A percentile compares a stretch with the other conserved stretches of the same genome.
phyloP scores from a whole-genome alignment of 53 echinoderm and acorn worm genomes.

The Luidia sarsii region DNA sequence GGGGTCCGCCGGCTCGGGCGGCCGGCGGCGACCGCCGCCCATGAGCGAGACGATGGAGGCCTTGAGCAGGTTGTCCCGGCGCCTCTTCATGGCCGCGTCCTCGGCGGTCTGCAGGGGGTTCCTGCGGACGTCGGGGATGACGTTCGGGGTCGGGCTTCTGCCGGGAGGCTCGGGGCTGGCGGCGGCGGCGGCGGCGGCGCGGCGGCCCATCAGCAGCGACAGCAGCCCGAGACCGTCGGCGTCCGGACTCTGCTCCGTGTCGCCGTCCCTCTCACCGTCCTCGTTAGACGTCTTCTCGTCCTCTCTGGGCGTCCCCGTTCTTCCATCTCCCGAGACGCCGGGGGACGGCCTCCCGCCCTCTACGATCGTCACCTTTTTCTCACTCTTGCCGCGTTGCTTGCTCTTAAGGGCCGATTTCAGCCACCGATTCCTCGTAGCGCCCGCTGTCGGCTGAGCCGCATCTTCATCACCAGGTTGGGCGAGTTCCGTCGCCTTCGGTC shows the following conservation, averaged over 20 bases:
- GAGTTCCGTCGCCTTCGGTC: background rate
- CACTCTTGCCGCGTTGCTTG: background rate
- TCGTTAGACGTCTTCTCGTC: background rate
- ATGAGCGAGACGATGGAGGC: conserved; percentile 64
- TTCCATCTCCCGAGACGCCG: too few species aligned
- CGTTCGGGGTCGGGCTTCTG: conserved; percentile 31
- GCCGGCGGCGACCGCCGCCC: conserved; percentile 13
- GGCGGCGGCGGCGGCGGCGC: too few species aligned
- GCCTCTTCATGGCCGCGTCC: conserved; percentile 47
- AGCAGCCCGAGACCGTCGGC: conserved; percentile 16
- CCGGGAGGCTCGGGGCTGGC: too few species aligned
- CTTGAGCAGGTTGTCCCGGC: conserved; percentile 58
- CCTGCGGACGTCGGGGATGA: conserved; percentile 69
- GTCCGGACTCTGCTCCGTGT: background rate
- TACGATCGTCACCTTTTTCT: conserved; percentile 7
- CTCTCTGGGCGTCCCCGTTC: conserved; percentile 1
- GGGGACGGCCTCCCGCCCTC: background rate
- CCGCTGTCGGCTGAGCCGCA: too few species aligned
- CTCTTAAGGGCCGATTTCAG: conserved; percentile 52
- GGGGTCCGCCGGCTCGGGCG: background rate
- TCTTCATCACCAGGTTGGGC: background rate
- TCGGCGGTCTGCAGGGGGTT: conserved; percentile 29
- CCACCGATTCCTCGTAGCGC: conserved; percentile 14
- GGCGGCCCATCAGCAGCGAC: conserved; percentile 18
- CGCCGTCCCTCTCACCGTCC: background rate